phyloP scores from a whole-genome alignment of 2,888 invertebrate genomes.

The Stegophylla sp. region DNA sequence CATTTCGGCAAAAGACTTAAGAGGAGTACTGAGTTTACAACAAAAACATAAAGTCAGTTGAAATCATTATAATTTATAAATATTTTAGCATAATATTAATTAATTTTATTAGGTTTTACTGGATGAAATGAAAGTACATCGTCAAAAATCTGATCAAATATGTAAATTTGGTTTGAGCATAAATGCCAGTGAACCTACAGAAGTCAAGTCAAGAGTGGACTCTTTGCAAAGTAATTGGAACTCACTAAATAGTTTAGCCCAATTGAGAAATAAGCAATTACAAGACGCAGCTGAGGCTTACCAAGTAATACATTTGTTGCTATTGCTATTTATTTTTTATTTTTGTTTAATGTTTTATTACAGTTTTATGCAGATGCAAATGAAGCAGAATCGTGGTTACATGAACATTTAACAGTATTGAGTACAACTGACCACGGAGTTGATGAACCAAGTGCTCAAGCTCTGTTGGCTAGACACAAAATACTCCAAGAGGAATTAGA shows the following conservation, averaged over 20 bases:
- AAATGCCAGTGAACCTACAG: constrained; percentile 82
- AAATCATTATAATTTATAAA: neutral
- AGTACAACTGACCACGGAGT: constrained; percentile 88
- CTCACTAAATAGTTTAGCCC: constrained; percentile 82
- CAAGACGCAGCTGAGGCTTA: constrained; percentile 91
- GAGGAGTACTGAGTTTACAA: constrained; percentile 85
- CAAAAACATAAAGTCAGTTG: constrained; percentile 85
- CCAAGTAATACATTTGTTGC: constrained; percentile 69
- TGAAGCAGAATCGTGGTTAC: constrained; percentile 96
- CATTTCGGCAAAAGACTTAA: constrained; percentile 91
- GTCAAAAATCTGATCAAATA: constrained; percentile 75
- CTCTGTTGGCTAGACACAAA: constrained; percentile 84
- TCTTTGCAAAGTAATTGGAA: constrained; percentile 87
- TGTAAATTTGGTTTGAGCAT: constrained; percentile 78
- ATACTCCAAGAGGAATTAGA: constrained; percentile 87
- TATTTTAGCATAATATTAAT: neutral
- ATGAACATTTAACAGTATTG: constrained; percentile 91
- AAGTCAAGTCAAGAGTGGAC: constrained; percentile 81
- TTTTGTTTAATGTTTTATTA: constrained; percentile 8
- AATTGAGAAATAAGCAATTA: constrained; percentile 75
- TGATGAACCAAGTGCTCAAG: constrained; percentile 90
- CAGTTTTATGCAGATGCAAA: constrained; percentile 96
- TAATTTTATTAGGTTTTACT: constrained; percentile 66
- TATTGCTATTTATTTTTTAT: neutral
- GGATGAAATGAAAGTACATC: constrained; percentile 85